These are phyloP conservation scores for Mastacembelus armatus DNA, from an alignment of 2,797 vertebrate genomes.

Conservation along the genomic window DNA sequence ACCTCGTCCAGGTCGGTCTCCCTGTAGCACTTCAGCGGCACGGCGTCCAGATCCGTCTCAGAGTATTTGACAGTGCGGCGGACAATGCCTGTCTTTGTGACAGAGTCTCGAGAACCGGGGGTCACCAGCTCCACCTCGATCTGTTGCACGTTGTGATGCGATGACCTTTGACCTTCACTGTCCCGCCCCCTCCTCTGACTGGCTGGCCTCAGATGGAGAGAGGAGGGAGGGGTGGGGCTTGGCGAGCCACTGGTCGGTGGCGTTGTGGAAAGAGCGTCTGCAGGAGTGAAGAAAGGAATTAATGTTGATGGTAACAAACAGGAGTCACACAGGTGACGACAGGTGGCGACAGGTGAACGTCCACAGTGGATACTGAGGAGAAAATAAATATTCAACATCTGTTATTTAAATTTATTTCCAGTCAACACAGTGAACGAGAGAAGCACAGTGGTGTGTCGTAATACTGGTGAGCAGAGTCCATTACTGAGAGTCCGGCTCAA, in stretches of 20 bases:
- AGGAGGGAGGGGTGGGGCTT: slow-evolving; percentile 61
- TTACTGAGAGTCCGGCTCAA: neutral
- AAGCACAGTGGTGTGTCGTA: slow-evolving; percentile 19
- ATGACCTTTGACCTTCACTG: neutral
- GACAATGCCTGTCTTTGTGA: slow-evolving; percentile 84
- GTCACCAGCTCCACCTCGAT: slow-evolving; percentile 87
- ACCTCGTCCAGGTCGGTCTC: slow-evolving; percentile 95
- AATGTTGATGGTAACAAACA: neutral
- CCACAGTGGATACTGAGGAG: no score
- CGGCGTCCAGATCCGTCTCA: slow-evolving; percentile 94
- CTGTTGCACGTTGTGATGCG: slow-evolving; percentile 81
- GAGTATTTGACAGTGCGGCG: slow-evolving; percentile 90
- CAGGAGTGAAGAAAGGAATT: neutral
- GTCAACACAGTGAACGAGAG: no score
- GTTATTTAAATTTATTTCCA: no score
- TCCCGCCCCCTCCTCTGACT: slow-evolving; percentile 48
- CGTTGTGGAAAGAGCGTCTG: slow-evolving; percentile 46
- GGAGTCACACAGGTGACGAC: neutral
- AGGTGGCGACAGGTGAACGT: no score
- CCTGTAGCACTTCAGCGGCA: slow-evolving; percentile 92
- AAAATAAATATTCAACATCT: no score
- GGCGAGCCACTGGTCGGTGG: slow-evolving; percentile 49
- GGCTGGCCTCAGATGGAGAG: slow-evolving; percentile 44
- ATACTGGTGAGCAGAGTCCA: neutral
- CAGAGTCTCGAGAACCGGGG: slow-evolving; percentile 48